Base-by-base conservation (phyloP, 2,113 vertebrate species). In the Rana temporaria region DNA sequence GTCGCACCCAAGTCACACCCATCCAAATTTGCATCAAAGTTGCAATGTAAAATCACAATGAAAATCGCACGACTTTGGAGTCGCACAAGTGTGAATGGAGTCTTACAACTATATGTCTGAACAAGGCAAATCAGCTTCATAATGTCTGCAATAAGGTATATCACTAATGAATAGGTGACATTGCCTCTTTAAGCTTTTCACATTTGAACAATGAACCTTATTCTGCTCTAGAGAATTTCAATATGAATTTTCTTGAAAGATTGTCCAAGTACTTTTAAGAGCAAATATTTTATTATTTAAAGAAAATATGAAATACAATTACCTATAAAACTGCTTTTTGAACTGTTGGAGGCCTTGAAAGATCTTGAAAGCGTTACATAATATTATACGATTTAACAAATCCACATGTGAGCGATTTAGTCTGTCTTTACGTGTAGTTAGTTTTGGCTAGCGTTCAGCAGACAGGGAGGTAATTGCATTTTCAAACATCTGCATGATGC, bases 351-450 rank as follows among this genome's bases (percentile, higher is more conserved):
- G 72, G 56, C 56, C 57, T 38, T 62, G 60, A 60, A 34, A 75
- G n/a, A n/a, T 62, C 34, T 38, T 60, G 60, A 74, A 75, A 75
- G 30, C 26, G 19, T 75, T 75, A 62, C 56, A 75, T 75, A 75
- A 75, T 75, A 75, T 75, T 42, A 62, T 32, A 38, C 11, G 19
- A 42, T 48, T 75, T 60, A 38, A 60, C 20, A 42, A 57, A 75
- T 42, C 26, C 72, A 75, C 59, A 34, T 75, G 72, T 59, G 38
- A 59, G 22, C 56, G 59, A 75, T 75, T 75, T 74, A 34, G 26
- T 22, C 20, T 62, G 59, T 22, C 59, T 60, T 19, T 9, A 22
- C 20, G n/a, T 62, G 57, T 62, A 57, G 30, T 42, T 32, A 16
- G 34, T 62, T 62, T 24, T 75, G 72, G 72, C 72, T 20, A 20